Evolutionary conservation across 2,113 vertebrate genomes (phyloP).

Genomic region (Penelope pileata): DNA sequence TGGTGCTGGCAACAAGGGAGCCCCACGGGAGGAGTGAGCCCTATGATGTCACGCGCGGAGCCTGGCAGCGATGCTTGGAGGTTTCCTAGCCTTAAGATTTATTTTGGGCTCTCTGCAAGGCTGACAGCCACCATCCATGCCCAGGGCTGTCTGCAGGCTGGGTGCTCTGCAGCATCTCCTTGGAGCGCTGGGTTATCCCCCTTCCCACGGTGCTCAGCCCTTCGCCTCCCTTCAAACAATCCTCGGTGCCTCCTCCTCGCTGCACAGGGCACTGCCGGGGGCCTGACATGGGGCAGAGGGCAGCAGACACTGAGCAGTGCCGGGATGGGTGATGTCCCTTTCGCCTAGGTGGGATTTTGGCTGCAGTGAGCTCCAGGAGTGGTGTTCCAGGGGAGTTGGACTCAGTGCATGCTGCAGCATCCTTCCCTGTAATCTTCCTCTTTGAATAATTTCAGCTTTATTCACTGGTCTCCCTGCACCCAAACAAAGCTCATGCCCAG

Average conservation of each 20-base stretch:
- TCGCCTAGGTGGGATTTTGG: accelerated
- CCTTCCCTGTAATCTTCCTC: neutral
- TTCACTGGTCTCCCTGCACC: neutral
- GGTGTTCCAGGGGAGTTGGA: no score
- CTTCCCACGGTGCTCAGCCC: accelerated
- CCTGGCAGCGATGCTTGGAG: accelerated
- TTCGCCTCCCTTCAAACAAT: conserved; percentile 4
- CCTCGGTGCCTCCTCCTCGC: neutral
- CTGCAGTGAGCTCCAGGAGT: neutral
- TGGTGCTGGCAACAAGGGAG: no score
- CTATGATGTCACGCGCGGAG: accelerated
- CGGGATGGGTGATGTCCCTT: neutral
- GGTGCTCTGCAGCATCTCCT: accelerated
- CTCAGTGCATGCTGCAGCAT: neutral
- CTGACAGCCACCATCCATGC: neutral
- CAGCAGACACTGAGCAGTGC: neutral
- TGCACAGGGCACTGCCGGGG: neutral
- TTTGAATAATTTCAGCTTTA: neutral
- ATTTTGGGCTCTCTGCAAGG: neutral
- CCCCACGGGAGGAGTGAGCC: neutral
- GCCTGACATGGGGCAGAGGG: neutral
- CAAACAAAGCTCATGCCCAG: neutral
- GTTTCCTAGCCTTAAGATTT: neutral
- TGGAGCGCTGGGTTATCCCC: neutral
- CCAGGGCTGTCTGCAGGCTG: neutral